These are phyloP conservation scores for Thyatira batis DNA, from an alignment of 2,888 invertebrate species.

Conservation along the genomic window DNA sequence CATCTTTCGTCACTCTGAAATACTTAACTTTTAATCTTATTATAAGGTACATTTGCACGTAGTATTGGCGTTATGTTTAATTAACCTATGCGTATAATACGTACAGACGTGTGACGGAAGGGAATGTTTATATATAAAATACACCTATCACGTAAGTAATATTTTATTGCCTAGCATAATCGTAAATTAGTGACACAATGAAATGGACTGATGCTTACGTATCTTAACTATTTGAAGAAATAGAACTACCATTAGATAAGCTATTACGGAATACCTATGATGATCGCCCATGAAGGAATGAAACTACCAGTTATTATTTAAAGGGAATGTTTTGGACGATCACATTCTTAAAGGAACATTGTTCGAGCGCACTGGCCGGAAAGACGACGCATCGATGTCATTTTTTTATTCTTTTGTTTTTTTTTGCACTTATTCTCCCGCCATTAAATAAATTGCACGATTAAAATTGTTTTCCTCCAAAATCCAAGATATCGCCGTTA, in stretches of 20 bases:
- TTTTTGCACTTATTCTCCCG: too few species aligned
- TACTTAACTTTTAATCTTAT: conserved; percentile 29
- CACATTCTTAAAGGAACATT: not conserved
- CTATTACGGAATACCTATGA: not conserved
- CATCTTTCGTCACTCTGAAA: conserved; percentile 35
- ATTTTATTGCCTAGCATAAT: conserved; percentile 39
- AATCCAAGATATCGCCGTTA: too few species aligned
- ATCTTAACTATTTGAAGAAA: not conserved
- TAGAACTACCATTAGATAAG: not conserved
- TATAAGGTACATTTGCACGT: conserved; percentile 30
- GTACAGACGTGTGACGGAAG: conserved; percentile 21
- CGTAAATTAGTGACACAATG: conserved; percentile 29
- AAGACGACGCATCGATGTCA: too few species aligned
- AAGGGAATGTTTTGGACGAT: not conserved
- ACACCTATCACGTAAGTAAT: conserved; percentile 25
- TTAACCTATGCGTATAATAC: conserved; percentile 19
- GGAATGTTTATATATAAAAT: conserved; percentile 19
- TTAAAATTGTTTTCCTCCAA: too few species aligned
- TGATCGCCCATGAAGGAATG: not conserved
- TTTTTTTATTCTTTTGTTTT: too few species aligned
- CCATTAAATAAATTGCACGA: too few species aligned
- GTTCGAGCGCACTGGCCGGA: too few species aligned
- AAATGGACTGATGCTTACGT: conserved; percentile 14
- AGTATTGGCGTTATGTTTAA: conserved; percentile 47
- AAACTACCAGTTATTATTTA: not conserved